Percentiles rank a stretch among this genome's conserved stretches.
These are phyloP conservation scores for Myiagra hebetior DNA, from an alignment of 2,113 vertebrate species.

Conservation along the genomic window DNA sequence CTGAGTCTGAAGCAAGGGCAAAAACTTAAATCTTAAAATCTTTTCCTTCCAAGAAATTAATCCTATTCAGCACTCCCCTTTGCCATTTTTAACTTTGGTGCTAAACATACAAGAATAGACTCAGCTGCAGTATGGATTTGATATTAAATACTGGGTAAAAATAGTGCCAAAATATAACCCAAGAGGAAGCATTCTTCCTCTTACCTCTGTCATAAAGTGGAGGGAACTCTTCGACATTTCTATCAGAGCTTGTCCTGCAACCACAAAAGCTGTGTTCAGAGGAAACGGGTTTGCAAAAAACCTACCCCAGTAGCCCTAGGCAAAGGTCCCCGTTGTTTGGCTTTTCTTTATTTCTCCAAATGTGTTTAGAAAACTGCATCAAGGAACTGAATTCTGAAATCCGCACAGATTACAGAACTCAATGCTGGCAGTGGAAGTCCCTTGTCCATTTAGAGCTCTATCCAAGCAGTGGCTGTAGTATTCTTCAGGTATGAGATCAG, in stretches of 20 bases:
- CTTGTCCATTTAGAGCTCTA: neutral
- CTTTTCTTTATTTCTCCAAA: neutral
- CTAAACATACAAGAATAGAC: neutral
- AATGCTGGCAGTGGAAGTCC: neutral
- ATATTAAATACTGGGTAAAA: neutral
- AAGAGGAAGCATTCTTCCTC: slow-evolving; percentile 42
- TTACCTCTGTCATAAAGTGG: neutral
- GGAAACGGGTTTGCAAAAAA: neutral
- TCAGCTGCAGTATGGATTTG: neutral
- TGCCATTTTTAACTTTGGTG: neutral
- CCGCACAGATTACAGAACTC: neutral
- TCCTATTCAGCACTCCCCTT: neutral
- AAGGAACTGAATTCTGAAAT: neutral
- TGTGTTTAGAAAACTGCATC: neutral
- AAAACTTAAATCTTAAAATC: neutral
- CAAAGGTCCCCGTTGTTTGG: neutral
- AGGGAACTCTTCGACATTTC: slow-evolving; percentile 1
- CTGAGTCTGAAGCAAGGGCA: neutral
- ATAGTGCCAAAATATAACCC: neutral
- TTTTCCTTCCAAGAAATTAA: neutral
- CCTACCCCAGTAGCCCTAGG: neutral
- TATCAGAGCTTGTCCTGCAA: slow-evolving; percentile 21
- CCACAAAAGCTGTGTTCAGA: slow-evolving; percentile 12
- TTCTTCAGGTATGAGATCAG: neutral
- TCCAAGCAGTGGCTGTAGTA: neutral